phyloP scores from a whole-genome alignment of 2,888 invertebrate species.

The Eilema depressum region DNA sequence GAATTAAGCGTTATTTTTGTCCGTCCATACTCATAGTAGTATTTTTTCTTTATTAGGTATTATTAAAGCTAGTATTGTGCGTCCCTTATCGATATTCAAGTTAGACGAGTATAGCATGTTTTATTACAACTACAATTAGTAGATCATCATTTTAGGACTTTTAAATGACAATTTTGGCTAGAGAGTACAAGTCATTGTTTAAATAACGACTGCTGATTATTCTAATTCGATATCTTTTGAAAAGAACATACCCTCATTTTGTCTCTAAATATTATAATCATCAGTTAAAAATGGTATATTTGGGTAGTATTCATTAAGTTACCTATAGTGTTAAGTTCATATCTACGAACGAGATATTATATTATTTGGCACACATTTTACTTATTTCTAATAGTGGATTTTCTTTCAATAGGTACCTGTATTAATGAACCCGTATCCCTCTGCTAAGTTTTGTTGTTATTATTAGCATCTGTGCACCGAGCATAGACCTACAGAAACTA shows the following conservation, averaged over 20 bases:
- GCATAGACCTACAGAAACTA: neutral
- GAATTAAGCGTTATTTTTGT: too few relatives aligned
- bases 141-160: too few relatives aligned
- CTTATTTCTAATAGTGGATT: neutral
- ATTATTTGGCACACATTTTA: slow-evolving; percentile 8
- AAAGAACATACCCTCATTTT: neutral
- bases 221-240: neutral
- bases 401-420: neutral
- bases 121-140: neutral
- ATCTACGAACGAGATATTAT: neutral
- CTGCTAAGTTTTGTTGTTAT: neutral
- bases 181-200: neutral
- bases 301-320: neutral
- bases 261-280: neutral
- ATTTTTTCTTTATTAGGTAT: neutral
- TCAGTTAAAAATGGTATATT: neutral
- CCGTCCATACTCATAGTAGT: neutral
- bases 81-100: neutral
- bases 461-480: neutral
- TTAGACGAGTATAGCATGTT: neutral
- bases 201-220: neutral
- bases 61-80: neutral
- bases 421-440: neutral
- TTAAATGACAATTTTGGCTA: neutral
- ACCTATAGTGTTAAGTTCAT: neutral